Evolutionary conservation across 2,888 invertebrate genomes (phyloP), one percentile per base, ranked within the genome.

Genomic region (Rhamnusium bicolor): DNA sequence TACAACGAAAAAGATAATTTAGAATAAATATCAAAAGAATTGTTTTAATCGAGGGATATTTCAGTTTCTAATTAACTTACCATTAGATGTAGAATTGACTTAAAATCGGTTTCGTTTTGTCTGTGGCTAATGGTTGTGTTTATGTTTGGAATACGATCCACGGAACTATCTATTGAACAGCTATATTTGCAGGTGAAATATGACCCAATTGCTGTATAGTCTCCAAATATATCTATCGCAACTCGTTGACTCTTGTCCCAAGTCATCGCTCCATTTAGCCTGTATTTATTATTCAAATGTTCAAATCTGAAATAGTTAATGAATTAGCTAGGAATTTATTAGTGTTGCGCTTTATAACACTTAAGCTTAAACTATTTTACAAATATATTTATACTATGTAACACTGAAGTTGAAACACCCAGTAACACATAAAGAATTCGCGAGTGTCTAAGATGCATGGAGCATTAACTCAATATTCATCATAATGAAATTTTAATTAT

Each of bases 221-320:
- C 90, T 29, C 90, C 90, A 61, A 90, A 90, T 27, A 90, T 85
- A 71, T 91, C 90, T n/a, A 91, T 70, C 29, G 90, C 87, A n/a
- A 93, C 84, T 53, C 88, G 87, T 81, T 93, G 91, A 75, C 90
- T 88, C 61, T 91, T 90, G 63, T 92, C 91, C 93, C 93, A 93
- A 62, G 90, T 85, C 0, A 91, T 83, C 53, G 91, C 90, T 0
- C 91, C 89, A 78, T 91, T 91, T 0, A 90, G 85, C 21, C 88
- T 84, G 12, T 92, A 86, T 72, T 90, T 86, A 75, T 90, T 90
- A 1, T 86, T 86, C 0, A 84, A 80, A 79, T 91, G 90, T 40
- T 89, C 88, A 63, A 92, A 88, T n/a, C 91, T 91, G 78, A 49
- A 82, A 84, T 72, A 58, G n/a, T 63, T 40, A 46, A 18, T 47